Evolutionary conservation across 2,113 vertebrate species (phyloP), one percentile per base, ranked within the genome.

Genomic region (Pipa parva): DNA sequence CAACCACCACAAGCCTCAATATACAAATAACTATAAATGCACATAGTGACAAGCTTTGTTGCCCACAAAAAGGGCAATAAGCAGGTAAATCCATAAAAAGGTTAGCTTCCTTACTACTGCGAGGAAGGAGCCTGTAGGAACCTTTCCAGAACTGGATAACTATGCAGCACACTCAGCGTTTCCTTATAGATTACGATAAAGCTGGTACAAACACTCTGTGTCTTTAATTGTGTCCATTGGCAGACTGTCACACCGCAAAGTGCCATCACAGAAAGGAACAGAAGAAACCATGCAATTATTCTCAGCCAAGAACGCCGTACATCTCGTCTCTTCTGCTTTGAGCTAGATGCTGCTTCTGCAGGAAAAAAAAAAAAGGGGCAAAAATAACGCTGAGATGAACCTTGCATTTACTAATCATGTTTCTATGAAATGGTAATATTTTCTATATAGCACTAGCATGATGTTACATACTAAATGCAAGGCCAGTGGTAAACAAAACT

Each of bases 141-240:
- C 54, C 91, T 90, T 59, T 84, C 86, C 76, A 94, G 72, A 68
- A 78, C 80, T 76, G 92, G 88, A 49, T 93, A 91, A 76, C 86
- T 81, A 37, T 77, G 83, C 74, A 92, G 88, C 73, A 91, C 90
- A 11, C 80, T 84, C 1, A 95, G 21, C 0, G 88, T 74, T 0
- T 89, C 88, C 51, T 94, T 88, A 9, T 90, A 85, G 57, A 93
- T 79, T 7, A 76, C 13, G 62, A 90, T 92, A 58, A 98, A 42
- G 0, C 90, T 85, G 72, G 83, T 0, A 0, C 97, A 99, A 24
- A 88, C 31, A 0, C 84, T 81, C 33, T 93, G 89, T 31, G 42
- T 88, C 50, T 74, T 86, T 73, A 97, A 86, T 74, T 90, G 89
- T 0, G 92, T 94, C 78, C 92, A 65, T 49, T 74, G 89, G 73